Conservation (phyloP, 2,888 invertebrate species). For the Sphecodes monilicornis region DNA sequence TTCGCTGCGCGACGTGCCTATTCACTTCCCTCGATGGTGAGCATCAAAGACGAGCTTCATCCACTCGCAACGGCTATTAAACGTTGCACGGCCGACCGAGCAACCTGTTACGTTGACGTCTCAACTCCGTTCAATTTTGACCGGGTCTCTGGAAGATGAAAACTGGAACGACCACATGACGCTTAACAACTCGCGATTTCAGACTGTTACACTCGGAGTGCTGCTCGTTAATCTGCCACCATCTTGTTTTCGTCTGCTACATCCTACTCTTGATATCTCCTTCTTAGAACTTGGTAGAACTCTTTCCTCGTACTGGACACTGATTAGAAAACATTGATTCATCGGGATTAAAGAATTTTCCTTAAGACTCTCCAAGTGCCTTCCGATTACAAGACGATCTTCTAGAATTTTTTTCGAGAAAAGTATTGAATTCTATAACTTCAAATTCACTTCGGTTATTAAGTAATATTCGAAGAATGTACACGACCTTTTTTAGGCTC, state of each 20-base stretch:
- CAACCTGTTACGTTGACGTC: conserved; percentile 76
- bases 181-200: neutral
- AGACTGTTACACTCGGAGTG: neutral
- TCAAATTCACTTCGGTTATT: neutral
- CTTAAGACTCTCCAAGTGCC: too few relatives aligned
- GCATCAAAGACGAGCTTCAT: conserved; percentile 43
- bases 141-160: neutral
- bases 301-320: neutral
- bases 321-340: neutral
- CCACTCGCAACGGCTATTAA: conserved; percentile 45
- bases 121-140: neutral
- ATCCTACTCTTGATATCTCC: neutral
- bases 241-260: neutral
- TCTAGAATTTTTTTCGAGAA: neutral
- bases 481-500: neutral
- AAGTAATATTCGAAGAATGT: neutral
- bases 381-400: neutral
- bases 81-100: conserved; percentile 49
- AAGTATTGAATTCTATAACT: neutral
- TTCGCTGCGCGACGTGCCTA: conserved; percentile 45
- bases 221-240: neutral
- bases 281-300: neutral
- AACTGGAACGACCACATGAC: too few relatives aligned
- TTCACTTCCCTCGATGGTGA: conserved; percentile 40
- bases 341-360: too few relatives aligned